Base-by-base conservation (phyloP, 2,888 invertebrate genomes). In the Phortica magna region DNA sequence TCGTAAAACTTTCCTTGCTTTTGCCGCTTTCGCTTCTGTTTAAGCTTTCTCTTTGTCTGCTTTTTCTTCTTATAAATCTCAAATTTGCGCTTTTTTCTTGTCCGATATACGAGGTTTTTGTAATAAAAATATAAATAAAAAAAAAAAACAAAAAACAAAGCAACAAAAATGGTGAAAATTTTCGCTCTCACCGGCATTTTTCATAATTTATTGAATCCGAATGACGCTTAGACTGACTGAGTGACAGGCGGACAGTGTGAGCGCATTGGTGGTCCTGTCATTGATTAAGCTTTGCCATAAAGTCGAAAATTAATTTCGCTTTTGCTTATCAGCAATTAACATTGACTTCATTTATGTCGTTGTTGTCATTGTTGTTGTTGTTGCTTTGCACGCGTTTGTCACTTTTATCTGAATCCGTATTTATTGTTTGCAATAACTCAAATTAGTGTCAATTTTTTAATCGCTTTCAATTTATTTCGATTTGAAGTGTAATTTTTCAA, bases 391-490 rank as follows among this genome's bases (percentile, higher is more conserved):
- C 55, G 55, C 78, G 57, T 22, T 74, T 73, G 77, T 80, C 88
- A 83, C 80, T 22, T 76, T 84, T 80, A 88, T 86, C 75, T 78
- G 76, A 83, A 83, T 88, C 85, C 67, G 75, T 17, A 64, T 76
- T 17, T 73, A 53, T 68, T 71, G 78, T 42, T 74, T 61, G 79
- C 72, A 71, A 68, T 76, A 31, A 76, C 75, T 84, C 83, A 82
- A 86, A 89, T 86, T 89, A 86, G 80, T 84, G 85, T 84, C 89
- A 88, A 84, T 84, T 82, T 79, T 80, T 79, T 81, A 81, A 89
- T 79, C 80, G 83, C 65, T 59, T 76, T 76, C 83, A 75, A 85
- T 85, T 84, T 86, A 84, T 86, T 80, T 80, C 55, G 31, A 43
- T 76, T 80, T 17, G 55, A 76, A 31, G 65, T 73, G 68, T 68